phyloP scores from a whole-genome alignment of 2,888 invertebrate genomes.

The Malacosoma neustria region DNA sequence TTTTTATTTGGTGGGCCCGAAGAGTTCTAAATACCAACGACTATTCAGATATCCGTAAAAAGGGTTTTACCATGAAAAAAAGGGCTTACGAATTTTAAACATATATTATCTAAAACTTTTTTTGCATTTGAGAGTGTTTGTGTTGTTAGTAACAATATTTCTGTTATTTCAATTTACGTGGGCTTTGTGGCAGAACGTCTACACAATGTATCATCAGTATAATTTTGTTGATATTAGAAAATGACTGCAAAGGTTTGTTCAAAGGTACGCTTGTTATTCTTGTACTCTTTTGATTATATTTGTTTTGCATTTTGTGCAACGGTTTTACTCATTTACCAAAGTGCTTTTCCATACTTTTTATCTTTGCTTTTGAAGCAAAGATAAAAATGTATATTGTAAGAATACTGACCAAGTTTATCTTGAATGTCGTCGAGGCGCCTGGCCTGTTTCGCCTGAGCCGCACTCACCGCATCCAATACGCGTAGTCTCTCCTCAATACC shows the following conservation, averaged over 20 bases:
- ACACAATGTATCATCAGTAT: neutral
- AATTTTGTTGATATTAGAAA: constrained; percentile 5
- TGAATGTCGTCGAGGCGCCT: constrained; percentile 62
- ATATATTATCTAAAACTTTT: too few species aligned
- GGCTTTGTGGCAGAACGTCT: constrained; percentile 18
- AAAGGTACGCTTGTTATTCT: neutral
- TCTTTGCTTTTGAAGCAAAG: too few species aligned
- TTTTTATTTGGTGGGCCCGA: too few species aligned
- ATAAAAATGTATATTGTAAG: too few species aligned
- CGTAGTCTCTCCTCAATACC: constrained; percentile 59
- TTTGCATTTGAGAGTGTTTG: too few species aligned
- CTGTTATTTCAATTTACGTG: too few species aligned
- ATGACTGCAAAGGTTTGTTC: neutral
- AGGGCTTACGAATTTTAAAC: too few species aligned
- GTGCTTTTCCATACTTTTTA: neutral
- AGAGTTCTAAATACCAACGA: too few species aligned
- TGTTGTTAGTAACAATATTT: too few species aligned
- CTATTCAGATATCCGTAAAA: too few species aligned
- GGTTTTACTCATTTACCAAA: neutral
- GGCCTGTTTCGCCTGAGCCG: constrained; percentile 53
- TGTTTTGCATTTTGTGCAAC: neutral
- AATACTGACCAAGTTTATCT: constrained; percentile 54
- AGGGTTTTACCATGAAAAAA: too few species aligned
- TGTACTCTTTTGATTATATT: neutral
- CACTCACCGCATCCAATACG: constrained; percentile 52